Evolutionary conservation across 2,888 invertebrate species (phyloP), one percentile per base, ranked within the genome.

Genomic region (Sesamia inferens): DNA sequence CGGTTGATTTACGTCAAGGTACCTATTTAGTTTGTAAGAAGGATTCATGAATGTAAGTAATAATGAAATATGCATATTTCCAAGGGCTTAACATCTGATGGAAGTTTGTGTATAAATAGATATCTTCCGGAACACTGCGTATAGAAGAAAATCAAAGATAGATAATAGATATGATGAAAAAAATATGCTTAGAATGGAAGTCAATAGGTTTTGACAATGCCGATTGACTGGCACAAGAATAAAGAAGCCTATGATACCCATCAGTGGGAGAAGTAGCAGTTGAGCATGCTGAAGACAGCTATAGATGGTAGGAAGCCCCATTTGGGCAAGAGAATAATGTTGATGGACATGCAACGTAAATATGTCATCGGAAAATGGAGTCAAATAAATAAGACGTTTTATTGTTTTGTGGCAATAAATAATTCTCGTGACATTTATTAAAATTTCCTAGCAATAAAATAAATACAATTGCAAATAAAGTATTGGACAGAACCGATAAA

Each of bases 401-500:
- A 31, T 39, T n/a, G 7, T 42, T 22, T 22, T 62, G 24, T 67
- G 4, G 42, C 19, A 42, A 22, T 55, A 22, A 51, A 8, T 24
- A 19, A 13, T 44, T 63, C 0, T 63, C 10, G 10, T 54, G 54
- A 54, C 54, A 54, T 24, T 14, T 57, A n/a, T 31, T 6, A 31
- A 1, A 31, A n/a, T 22, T 39, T 16, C 22, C 13, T 10, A 22
- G 16, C 14, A 70, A 69, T 39, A 39, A 22, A 48, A 7, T 0
- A 69, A 42, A 51, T 24, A 11, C 5, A 48, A 66, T 55, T 42
- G 39, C 31, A 76, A 54, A 24, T 62, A 51, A 44, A 57, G 19
- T 55, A 58, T 76, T 76, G 62, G 16, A 16, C 10, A 24, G 19
- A 6, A 3, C 58, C 31, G 16, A 67, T 67, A 58, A 55, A 55